These are phyloP conservation scores for Scomber colias DNA, from an alignment of 2,113 vertebrate species.

Conservation along the genomic window DNA sequence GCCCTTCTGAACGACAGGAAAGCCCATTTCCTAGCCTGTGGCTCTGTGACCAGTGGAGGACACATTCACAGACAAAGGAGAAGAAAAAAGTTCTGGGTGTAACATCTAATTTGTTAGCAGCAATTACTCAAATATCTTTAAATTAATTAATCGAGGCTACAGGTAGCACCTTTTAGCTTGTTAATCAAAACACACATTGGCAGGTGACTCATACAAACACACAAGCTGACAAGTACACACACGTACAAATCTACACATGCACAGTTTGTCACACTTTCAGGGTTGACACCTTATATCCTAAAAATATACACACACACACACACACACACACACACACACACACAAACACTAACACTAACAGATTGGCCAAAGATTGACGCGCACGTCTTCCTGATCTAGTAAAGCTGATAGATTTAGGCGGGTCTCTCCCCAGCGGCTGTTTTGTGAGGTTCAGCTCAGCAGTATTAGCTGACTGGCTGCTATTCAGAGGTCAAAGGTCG, in stretches of 20 bases:
- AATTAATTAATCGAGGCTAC: background rate
- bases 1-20: slow-evolving; percentile 46
- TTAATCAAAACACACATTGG: too few relatives aligned
- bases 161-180: too few relatives aligned
- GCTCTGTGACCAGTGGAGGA: slow-evolving; percentile 44
- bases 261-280: slow-evolving; percentile 36
- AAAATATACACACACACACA: slow-evolving; percentile 41
- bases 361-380: slow-evolving; percentile 60
- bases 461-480: slow-evolving; percentile 92
- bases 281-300: slow-evolving; percentile 32
- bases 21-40: slow-evolving; percentile 49
- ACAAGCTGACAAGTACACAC: background rate
- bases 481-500: slow-evolving; percentile 90
- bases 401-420: slow-evolving; percentile 88
- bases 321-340: slow-evolving; percentile 31
- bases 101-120: slow-evolving; percentile 7
- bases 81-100: background rate
- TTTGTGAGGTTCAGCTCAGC: slow-evolving; percentile 87
- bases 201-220: too few relatives aligned
- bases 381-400: slow-evolving; percentile 82
- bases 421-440: slow-evolving; percentile 89
- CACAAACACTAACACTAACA: slow-evolving; percentile 31
- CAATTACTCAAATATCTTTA: background rate
- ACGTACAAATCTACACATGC: background rate
- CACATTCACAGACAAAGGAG: slow-evolving; percentile 4